Evolutionary conservation across 2,113 vertebrate species (phyloP).

Genomic region (Candoia aspera): DNA sequence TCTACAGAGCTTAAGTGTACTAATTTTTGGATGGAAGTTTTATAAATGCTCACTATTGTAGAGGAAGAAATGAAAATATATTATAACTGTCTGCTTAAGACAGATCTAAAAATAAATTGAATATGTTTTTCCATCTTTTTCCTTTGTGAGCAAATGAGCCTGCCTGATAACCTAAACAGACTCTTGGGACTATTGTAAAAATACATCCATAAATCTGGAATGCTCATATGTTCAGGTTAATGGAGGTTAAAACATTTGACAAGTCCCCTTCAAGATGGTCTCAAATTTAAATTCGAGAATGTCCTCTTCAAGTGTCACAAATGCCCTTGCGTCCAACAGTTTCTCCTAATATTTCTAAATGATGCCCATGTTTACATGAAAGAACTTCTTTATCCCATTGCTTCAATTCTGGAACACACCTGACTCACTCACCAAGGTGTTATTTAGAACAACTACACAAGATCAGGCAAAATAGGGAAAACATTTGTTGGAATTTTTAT

Average conservation of each 20-base stretch:
- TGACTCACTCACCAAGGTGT: neutral
- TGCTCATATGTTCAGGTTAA: conserved; percentile 8
- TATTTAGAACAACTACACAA: neutral
- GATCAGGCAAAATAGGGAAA: neutral
- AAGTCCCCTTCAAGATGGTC: neutral
- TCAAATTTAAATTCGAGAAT: neutral
- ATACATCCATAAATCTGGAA: neutral
- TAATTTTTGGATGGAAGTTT: neutral
- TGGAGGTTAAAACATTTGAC: conserved; percentile 4
- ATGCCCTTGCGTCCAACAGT: neutral
- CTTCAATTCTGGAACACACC: neutral
- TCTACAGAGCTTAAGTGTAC: neutral
- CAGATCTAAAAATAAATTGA: neutral
- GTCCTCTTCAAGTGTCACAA: neutral
- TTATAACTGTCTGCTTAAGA: neutral
- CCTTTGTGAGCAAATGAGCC: neutral
- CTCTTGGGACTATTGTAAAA: neutral
- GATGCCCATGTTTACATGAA: neutral
- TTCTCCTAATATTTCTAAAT: neutral
- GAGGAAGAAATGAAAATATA: neutral
- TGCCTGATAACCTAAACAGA: neutral
- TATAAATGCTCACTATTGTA: neutral
- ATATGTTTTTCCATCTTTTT: neutral
- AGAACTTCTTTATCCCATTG: neutral
- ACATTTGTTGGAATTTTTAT: neutral